Conservation (phyloP, 2,113 vertebrate species). For the Myotis lucifugus region DNA sequence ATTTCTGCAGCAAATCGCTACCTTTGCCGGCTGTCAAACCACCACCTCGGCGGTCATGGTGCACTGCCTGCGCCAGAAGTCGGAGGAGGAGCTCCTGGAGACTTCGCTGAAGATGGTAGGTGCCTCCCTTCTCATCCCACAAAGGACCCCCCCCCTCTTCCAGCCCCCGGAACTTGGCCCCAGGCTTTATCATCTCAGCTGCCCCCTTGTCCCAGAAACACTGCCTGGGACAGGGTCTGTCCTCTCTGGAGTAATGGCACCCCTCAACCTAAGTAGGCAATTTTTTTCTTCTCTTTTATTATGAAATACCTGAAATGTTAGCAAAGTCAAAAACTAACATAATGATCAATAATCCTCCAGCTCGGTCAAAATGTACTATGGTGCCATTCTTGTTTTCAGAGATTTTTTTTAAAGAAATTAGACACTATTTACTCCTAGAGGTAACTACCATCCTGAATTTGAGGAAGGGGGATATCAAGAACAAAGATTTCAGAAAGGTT, state of each 20-base stretch:
- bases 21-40: slow-evolving; percentile 56
- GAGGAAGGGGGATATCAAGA: neutral
- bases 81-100: slow-evolving; percentile 66
- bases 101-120: neutral
- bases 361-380: neutral
- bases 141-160: fast-evolving
- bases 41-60: slow-evolving; percentile 62
- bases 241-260: fast-evolving
- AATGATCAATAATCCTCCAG: neutral
- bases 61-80: slow-evolving; percentile 74
- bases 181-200: neutral
- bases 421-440: neutral
- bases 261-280: neutral
- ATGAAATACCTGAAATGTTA: neutral
- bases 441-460: neutral
- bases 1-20: slow-evolving; percentile 55
- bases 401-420: neutral
- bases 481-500: neutral
- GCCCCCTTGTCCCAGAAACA: neutral
- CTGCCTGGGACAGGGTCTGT: neutral
- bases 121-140: fast-evolving
- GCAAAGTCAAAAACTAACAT: neutral
- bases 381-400: neutral
- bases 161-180: fast-evolving
- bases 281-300: neutral